Base-by-base conservation (phyloP, 2,113 vertebrate genomes). In the Upupa epops region DNA sequence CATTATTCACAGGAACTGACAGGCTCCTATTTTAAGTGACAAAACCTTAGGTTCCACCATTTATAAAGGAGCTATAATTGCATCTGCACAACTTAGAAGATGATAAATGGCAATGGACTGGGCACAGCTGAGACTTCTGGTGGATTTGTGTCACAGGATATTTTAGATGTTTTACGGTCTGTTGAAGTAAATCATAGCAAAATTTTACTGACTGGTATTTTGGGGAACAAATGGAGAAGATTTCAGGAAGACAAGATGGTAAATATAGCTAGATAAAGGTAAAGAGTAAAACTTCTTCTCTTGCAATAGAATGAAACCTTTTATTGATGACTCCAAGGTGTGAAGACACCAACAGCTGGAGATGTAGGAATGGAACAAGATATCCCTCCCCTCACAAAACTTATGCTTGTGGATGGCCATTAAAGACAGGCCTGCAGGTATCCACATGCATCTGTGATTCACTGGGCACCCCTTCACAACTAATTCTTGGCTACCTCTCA, bases 151-250 rank as follows among this genome's bases (percentile, higher is more conserved):
- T 79, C 71, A 86, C 29, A 26, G 49, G 32, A 29, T 83, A 86
- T 60, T 94, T 92, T 37, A 86, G 22, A 29, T 68, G 71, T 90
- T 60, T 86, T 78, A 74, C 84, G 92, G 70, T 49, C 73, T 94
- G 89, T 72, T 84, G 93, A 64, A 80, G 48, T 64, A n/a, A 86
- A 88, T 60, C 4, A 4, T 17, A 84, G 74, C 83, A 81, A 54
- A 40, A 69, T 93, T 73, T 81, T 68, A 48, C 14, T 48, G 42
- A 82, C 40, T 36, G n/a, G 64, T 77, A 81, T 78, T 93, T 55
- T 48, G 73, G 70, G 89, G 40, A 86, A 75, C 0, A 4, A 60
- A 75, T 16, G 88, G 86, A 88, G 86, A 25, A 40, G 45, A 54
- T 49, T 90, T 86, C 54, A 45, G 40, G 66, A 81, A 81, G 72